These are phyloP conservation scores for Phenacoccus solenopsis DNA, from an alignment of 1,140 invertebrate genomes.

Conservation along the genomic window DNA sequence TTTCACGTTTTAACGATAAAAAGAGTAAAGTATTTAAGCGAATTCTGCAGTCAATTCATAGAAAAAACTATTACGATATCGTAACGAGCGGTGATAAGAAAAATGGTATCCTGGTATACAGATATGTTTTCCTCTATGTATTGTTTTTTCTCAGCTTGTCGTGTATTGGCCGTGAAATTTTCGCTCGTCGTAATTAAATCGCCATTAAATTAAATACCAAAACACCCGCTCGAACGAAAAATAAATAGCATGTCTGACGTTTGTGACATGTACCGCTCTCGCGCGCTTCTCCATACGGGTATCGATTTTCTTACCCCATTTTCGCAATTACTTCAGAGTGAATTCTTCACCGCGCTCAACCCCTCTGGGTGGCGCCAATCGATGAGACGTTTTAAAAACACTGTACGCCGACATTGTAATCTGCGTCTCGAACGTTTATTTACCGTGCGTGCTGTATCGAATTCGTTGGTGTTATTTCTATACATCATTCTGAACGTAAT, in stretches of 20 bases:
- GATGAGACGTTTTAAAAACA: neutral
- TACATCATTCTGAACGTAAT: neutral
- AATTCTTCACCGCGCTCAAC: neutral
- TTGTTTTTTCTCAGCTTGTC: too few species aligned
- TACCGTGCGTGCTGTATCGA: neutral
- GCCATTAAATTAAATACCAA: neutral
- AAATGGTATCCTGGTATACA: too few species aligned
- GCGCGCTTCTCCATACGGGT: neutral
- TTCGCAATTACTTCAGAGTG: neutral
- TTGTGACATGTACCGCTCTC: too few species aligned
- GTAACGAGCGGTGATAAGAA: too few species aligned
- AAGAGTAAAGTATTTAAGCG: too few species aligned
- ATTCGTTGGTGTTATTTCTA: neutral
- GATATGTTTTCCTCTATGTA: too few species aligned
- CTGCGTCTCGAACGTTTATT: neutral
- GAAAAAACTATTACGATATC: too few species aligned
- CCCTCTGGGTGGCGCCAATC: conserved; percentile 11
- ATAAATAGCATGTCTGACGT: too few species aligned
- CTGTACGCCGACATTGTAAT: neutral
- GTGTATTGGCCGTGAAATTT: too few species aligned
- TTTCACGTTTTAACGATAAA: neutral
- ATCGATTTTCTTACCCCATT: conserved; percentile 8
- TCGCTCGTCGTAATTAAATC: neutral
- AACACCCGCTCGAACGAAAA: neutral
- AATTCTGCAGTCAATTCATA: too few species aligned